Conservation (phyloP, 2,797 vertebrate species). For the Falco rusticolus region DNA sequence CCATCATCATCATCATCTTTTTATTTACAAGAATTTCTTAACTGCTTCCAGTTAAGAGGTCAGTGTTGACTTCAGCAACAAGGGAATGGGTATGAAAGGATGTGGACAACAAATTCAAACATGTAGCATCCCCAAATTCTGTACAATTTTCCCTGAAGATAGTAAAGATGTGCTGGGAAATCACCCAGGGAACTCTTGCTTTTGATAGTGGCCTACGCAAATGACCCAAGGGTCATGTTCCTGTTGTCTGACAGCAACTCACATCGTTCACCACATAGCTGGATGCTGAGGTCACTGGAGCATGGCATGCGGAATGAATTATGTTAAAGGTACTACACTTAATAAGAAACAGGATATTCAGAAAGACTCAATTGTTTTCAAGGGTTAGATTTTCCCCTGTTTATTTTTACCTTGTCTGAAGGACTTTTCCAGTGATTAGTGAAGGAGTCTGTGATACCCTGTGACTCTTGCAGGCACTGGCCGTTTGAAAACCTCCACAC, state of each 20-base stretch:
- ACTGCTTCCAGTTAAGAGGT: not conserved
- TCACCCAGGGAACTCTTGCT: not conserved
- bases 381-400: not conserved
- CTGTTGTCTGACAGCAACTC: not conserved
- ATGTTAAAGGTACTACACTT: not conserved
- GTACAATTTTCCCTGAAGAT: not conserved
- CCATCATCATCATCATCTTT: not conserved
- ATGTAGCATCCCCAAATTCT: not conserved
- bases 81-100: not conserved
- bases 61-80: not conserved
- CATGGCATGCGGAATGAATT: not conserved
- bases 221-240: not conserved
- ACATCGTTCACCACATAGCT: not conserved
- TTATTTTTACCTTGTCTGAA: not conserved
- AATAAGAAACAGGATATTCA: not conserved
- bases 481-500: not conserved
- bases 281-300: not conserved
- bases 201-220: not conserved
- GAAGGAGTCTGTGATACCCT: not conserved
- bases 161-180: not conserved
- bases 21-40: not conserved
- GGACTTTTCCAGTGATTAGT: not conserved
- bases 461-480: not conserved
- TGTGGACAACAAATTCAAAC: not conserved
- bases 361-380: not conserved